Percentiles rank a stretch among this genome's conserved stretches.
phyloP scores from a whole-genome alignment of 2,797 vertebrate species.

The Enteromius anoplus region DNA sequence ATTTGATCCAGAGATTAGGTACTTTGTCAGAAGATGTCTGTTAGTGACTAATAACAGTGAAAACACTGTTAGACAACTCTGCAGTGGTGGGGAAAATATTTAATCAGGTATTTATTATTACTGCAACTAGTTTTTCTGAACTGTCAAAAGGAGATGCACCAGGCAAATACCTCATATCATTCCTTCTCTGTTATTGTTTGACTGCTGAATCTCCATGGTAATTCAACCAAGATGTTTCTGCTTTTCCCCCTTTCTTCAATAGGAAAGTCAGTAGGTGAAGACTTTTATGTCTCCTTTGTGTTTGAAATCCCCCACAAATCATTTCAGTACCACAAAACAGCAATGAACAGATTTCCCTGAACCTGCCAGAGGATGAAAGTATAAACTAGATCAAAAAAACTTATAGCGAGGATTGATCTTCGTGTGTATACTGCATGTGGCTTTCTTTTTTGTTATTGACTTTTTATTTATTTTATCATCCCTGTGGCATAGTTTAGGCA shows the following conservation, averaged over 20 bases:
- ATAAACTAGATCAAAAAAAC: constrained; percentile 26
- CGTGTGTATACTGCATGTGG: constrained; percentile 1
- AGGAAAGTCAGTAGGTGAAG: constrained; percentile 33
- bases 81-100: not conserved
- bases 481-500: not conserved
- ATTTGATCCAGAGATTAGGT: not conserved
- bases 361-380: constrained; percentile 39
- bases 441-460: constrained; percentile 43
- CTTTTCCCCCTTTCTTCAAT: not conserved
- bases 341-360: constrained; percentile 34
- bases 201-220: constrained; percentile 35
- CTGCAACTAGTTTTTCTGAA: not conserved
- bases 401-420: constrained; percentile 33
- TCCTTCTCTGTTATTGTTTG: constrained; percentile 37
- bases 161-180: constrained; percentile 35
- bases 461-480: constrained; percentile 29
- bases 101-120: not conserved
- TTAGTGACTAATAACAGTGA: not conserved
- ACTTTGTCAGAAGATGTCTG: not conserved
- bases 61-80: not conserved
- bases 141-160: not conserved
- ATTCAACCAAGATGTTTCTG: constrained; percentile 41
- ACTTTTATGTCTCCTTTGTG: constrained; percentile 37
- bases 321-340: constrained; percentile 30
- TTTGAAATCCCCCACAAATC: constrained; percentile 46